Evolutionary conservation across 2,888 invertebrate genomes (phyloP), one percentile per base, ranked within the genome.

Genomic region (Catocala fraxini): DNA sequence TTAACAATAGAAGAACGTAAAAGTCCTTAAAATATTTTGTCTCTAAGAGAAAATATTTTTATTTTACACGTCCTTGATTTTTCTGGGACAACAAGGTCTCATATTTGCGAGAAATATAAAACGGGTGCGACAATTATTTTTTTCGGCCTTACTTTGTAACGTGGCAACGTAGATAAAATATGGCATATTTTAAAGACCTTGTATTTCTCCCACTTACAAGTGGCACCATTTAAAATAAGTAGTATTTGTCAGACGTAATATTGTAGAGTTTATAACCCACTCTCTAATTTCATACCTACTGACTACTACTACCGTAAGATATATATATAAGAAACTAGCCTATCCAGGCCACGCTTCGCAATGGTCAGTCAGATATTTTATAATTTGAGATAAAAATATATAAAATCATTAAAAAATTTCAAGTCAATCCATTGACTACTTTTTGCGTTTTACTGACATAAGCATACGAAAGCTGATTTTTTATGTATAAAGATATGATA

Each of bases 101-200:
- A 41, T 55, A 48, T 56, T 56, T 48, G 6, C 12, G 12, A 48
- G 48, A 42, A 56, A 56, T 41, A 56, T 41, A 48, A 56, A 56
- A 47, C 41, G 35, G n/a, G 13, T 33, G 33, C 25, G 45, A 51
- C 46, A 46, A 58, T 58, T 58, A 58, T 51, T 58, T 46, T 45
- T 35, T 51, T 25, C 48, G n/a, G 45, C 51, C 49, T 45, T 51
- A n/a, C 39, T 58, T 58, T 13, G n/a, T n/a, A n/a, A n/a, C n/a
- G n/a, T n/a, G n/a, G 45, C n/a, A 9, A 11, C 35, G 42, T 42
- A n/a, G 51, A 42, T 42, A 42, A 53, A 59, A 47, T 34, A 42
- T 48, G 33, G 13, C 39, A 59, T 59, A 53, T 59, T 51, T 56
- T 51, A 34, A 51, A 12, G 12, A 25, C 35, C 35, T 54, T 46